Conservation (phyloP, 1,140 invertebrate genomes). For the Drosophila aff. region DNA sequence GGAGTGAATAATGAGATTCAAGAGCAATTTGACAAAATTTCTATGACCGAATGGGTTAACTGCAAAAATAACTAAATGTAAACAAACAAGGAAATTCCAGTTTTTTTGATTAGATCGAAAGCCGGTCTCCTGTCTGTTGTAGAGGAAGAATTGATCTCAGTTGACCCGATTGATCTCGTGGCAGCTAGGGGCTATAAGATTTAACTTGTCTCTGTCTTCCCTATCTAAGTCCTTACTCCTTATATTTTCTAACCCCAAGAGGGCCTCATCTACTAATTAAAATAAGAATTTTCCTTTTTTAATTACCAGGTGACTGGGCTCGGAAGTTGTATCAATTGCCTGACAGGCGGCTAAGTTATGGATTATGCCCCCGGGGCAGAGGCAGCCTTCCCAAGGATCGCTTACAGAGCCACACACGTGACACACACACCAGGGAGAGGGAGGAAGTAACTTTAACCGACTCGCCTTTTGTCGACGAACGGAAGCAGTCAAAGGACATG, state of each 20-base stretch:
- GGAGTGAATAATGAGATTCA: conserved; percentile 59
- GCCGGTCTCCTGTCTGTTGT: neutral
- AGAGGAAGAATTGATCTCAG: neutral
- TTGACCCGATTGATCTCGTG: neutral
- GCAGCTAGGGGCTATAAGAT: no score
- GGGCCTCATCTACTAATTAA: conserved; percentile 30
- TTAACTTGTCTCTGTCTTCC: no score
- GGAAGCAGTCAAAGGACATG: conserved; percentile 68
- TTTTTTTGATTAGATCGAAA: neutral
- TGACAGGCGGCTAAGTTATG: conserved; percentile 77
- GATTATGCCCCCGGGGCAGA: conserved; percentile 77
- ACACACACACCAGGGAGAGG: conserved; percentile 15
- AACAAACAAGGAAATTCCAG: neutral
- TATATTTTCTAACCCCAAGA: neutral
- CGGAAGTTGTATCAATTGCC: conserved; percentile 79
- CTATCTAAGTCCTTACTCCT: neutral
- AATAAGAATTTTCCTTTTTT: conserved; percentile 32
- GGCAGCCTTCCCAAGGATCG: conserved; percentile 70
- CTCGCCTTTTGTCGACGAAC: conserved; percentile 45
- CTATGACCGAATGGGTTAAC: conserved; percentile 5
- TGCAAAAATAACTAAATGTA: conserved; percentile 1
- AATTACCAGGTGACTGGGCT: conserved; percentile 35
- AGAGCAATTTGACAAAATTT: conserved; percentile 43
- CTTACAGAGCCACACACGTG: conserved; percentile 68
- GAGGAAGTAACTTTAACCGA: conserved; percentile 51